Base-by-base conservation (phyloP, 2,888 invertebrate genomes). In the Elmis aenea region DNA sequence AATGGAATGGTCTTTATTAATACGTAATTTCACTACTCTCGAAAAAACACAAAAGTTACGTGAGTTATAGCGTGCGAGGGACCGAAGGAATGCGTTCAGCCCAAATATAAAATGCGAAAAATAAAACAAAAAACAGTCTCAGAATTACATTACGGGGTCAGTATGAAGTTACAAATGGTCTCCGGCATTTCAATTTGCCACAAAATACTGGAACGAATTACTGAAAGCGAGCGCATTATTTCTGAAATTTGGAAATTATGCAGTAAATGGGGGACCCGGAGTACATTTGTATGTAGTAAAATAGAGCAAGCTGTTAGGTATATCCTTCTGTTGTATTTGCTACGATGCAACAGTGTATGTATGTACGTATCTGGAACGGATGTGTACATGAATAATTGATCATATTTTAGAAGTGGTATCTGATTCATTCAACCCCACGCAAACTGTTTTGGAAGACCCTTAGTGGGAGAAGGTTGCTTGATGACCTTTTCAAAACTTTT, bases 381-480 rank as follows among this genome's bases (percentile, higher is more conserved):
- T 66, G 66, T 56, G 61, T 48, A 49, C 36, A 47, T 64, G 62
- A 61, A 63, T 65, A 64, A 66, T 66, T 66, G 66, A 62, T 64
- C 55, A 49, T 55, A 52, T 54, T 55, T 54, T 45, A 51, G 47
- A 59, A 60, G 61, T 59, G 56, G 58, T 56, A 57, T 58, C 57
- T 59, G 61, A 61, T 62, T 61, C 57, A 58, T 55, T 45, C 53
- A 49, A 55, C 56, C 57, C 58, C 56, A 49, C 47, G 42, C 42
- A 41, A 45, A 50, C 26, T 18, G 5, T 18, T n/a, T n/a, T n/a
- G n/a, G n/a, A n/a, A n/a, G n/a, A n/a, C n/a, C n/a, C n/a, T n/a
- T n/a, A n/a, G n/a, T n/a, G n/a, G n/a, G n/a, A n/a, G n/a, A n/a
- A n/a, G n/a, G n/a, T n/a, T n/a, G n/a, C n/a, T n/a, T n/a, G n/a